Evolutionary conservation across 2,888 invertebrate species (phyloP).

Genomic region (Campoplex nolae): DNA sequence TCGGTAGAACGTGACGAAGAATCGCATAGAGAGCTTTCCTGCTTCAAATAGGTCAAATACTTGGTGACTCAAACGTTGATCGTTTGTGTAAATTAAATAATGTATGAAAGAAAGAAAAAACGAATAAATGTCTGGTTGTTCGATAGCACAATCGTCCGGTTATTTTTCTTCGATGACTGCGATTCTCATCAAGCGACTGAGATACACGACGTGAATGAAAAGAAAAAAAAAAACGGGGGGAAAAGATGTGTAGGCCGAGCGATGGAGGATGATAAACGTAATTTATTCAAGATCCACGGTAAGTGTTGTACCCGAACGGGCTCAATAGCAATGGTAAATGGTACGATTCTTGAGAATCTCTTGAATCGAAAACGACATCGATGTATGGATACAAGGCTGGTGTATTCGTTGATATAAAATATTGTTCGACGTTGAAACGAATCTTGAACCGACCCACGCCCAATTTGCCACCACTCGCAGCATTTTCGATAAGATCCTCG

Average conservation of each 20-base stretch:
- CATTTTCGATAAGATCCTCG: constrained; percentile 86
- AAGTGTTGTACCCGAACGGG: constrained; percentile 91
- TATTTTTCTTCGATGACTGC: too few relatives aligned
- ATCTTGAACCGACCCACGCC: constrained; percentile 89
- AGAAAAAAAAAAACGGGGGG: too few relatives aligned
- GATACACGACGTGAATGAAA: too few relatives aligned
- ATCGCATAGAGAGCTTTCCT: constrained; percentile 44
- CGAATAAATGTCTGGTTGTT: background rate
- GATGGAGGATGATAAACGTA: background rate
- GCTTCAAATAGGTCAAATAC: constrained; percentile 41
- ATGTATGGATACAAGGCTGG: constrained; percentile 90
- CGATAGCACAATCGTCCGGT: background rate
- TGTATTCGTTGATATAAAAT: constrained; percentile 87
- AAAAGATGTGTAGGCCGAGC: background rate
- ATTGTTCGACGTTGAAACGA: constrained; percentile 89
- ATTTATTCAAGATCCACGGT: constrained; percentile 87
- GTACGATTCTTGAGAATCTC: constrained; percentile 87
- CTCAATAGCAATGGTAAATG: constrained; percentile 91
- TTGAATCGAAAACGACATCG: constrained; percentile 89
- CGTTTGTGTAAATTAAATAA: background rate
- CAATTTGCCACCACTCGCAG: constrained; percentile 84
- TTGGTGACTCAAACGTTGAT: constrained; percentile 5
- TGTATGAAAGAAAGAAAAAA: background rate
- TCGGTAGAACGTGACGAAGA: constrained; percentile 32
- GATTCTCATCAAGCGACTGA: too few relatives aligned